Base-by-base conservation (phyloP, 2,888 invertebrate genomes). In the Melanostoma scalare region DNA sequence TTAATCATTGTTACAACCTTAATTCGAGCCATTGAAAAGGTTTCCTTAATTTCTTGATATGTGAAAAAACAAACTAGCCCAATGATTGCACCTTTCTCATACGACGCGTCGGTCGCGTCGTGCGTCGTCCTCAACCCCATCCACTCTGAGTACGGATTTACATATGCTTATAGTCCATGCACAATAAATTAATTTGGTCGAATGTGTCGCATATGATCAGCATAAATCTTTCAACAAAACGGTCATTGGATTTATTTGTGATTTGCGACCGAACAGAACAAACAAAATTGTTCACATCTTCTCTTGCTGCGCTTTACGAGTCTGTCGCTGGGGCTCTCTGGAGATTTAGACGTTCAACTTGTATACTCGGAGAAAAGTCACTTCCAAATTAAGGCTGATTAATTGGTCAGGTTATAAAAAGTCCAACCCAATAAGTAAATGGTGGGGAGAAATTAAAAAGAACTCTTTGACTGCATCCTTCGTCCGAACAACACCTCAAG, bases 211-310 rank as follows among this genome's bases (percentile, higher is more conserved):
- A 82, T 82, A 77, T 74, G 82, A 82, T 78, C 77, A 77, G 82
- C 68, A 77, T 82, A 82, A 82, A 82, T 82, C 82, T 82, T 65
- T 73, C 53, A 63, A 77, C 73, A 82, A 82, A 82, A 82, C 82
- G 82, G 78, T 82, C 73, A 30, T 31, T 10, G 73, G 73, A 78
- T 65, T 74, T 74, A 65, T 82, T 52, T 63, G 56, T 69, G 82
- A 77, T 78, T 82, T 69, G 73, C 72, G 56, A 69, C 56, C 73
- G 63, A 73, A 56, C 72, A 55, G 61, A 68, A 46, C 44, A 58
- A 63, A 42, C 52, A 36, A 52, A 79, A 58, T 38, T 55, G 55
- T 38, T 75, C 40, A 35, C 31, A 4, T 44, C 35, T 10, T 65
- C 40, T 42, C 40, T n/a, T 42, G 46, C 9, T 68, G 20, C 46